Base-by-base conservation (phyloP, 2,113 vertebrate genomes). In the Mixornis gularis region DNA sequence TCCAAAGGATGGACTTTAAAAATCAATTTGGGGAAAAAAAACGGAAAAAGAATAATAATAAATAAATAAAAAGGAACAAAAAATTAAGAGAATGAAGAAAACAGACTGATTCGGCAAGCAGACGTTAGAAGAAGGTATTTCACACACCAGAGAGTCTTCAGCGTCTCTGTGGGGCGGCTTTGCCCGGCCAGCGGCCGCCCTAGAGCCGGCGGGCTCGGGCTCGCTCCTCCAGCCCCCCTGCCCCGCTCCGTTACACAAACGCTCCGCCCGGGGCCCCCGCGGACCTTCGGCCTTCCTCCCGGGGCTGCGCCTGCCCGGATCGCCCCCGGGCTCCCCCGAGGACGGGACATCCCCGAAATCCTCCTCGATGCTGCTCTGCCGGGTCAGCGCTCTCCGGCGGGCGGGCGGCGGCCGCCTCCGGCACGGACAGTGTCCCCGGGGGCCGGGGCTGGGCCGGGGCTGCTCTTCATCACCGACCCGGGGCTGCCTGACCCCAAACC, bases 121-220 rank as follows among this genome's bases (percentile, higher is more conserved):
- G 98, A 96, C 87, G 97, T 55, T 85, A 94, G 91, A 92, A 94
- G 94, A 87, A 89, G 92, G 60, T 84, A 97, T 95, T 96, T 97
- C 98, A 99, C 99, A 99, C 99, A 99, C 99, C 99, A 97, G 96
- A 94, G 98, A 96, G 96, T 98, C 98, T 96, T 98, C 97, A 81
- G 98, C 97, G 13, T 95, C 97, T 95, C 97, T 96, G 98, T 96
- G 97, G 95, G 96, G 46, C 22, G 98, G 97, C 91, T 97, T 97
- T 96, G 98, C 96, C 65, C 87, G 98, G 98, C 38, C 38, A 12
- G 38, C 38, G 38, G 38, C 38, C 38, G 38, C 38, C 97, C 98
- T 97, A 97, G 97, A 91, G 95, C 97, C 97, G 86, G 97, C 97
- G 83, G 85, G 10, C 22, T 92, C 95, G 73, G 92, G 76, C 97